Base-by-base conservation (phyloP, 2,113 vertebrate species). In the Nansenia antarctica region DNA sequence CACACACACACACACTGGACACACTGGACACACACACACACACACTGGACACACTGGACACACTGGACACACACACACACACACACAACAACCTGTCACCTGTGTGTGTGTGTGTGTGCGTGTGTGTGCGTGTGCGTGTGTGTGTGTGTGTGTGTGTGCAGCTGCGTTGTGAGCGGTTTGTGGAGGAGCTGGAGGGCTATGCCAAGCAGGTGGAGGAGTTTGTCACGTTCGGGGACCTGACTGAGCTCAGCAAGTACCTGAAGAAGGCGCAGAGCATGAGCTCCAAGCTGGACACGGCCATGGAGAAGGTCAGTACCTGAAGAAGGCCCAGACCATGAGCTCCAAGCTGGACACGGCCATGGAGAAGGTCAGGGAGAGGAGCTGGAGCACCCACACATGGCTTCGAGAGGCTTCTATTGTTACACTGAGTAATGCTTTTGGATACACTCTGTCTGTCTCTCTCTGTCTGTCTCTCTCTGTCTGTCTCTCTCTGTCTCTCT, bases 141-240 rank as follows among this genome's bases (percentile, higher is more conserved):
- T n/a, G n/a, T n/a, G n/a, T n/a, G n/a, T n/a, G 42, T 57, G 3
- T 27, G 24, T 26, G 20, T 62, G 12, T 76, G 31, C 72, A 98
- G 96, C 54, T 93, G 60, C 77, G 88, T 24, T 89, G 90, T 64
- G 90, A 95, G 49, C 81, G 79, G 34, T 94, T 96, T 83, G 22
- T 86, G 79, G 94, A 96, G 72, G 94, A 98, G 57, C 52, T 98
- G 59, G 88, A 94, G 64, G 91, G 83, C 77, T 98, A 92, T 30
- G 70, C 84, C 5, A 83, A 88, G 66, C 94, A 96, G 76, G 83
- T 86, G 42, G 92, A 96, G 80, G 93, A 95, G 85, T 90, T 95
- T 75, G 35, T 68, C 2, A 35, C 73, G 1, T 92, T 92, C 67
- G 93, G 90, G 52, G 93, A 97, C 22, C 53, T 93, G 66, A 70